These are phyloP conservation scores for Andrena praecox DNA, from an alignment of 2,888 invertebrate species.

Conservation along the genomic window DNA sequence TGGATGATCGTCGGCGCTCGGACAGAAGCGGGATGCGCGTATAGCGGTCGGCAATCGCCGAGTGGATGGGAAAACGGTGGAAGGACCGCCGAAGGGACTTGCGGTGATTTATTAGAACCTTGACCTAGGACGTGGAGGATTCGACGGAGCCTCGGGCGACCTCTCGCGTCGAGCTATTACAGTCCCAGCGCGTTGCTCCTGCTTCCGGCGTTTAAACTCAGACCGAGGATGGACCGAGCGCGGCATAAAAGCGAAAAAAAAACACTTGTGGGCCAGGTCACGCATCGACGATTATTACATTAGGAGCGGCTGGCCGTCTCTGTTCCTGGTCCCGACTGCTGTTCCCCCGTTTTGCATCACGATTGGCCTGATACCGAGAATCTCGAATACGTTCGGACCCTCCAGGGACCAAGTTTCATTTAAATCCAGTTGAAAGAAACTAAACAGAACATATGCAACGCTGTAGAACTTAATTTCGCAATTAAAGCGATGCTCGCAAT, in stretches of 20 bases:
- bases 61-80: background rate
- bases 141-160: slow-evolving; percentile 12
- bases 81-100: background rate
- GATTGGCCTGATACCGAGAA: slow-evolving; percentile 18
- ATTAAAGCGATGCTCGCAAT: too few species aligned
- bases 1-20: too few species aligned
- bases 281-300: slow-evolving; percentile 76
- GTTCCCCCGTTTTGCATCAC: slow-evolving; percentile 23
- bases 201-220: slow-evolving; percentile 69
- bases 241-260: background rate
- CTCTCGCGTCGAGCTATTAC: slow-evolving; percentile 21
- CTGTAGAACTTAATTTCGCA: too few species aligned
- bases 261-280: slow-evolving; percentile 47
- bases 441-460: too few species aligned
- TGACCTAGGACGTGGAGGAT: slow-evolving; percentile 46
- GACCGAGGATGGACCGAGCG: slow-evolving; percentile 32
- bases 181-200: slow-evolving; percentile 58
- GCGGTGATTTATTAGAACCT: slow-evolving; percentile 39
- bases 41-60: too few species aligned
- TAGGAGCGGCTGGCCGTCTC: slow-evolving; percentile 45
- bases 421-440: too few species aligned
- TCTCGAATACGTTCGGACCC: background rate
- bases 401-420: background rate
- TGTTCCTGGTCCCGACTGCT: slow-evolving; percentile 29
- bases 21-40: too few species aligned